A percentile compares a stretch with the other conserved stretches of the same genome.
These are phyloP conservation scores for Microtus pennsylvanicus DNA, from an alignment of 2,113 vertebrate genomes.

Conservation along the genomic window DNA sequence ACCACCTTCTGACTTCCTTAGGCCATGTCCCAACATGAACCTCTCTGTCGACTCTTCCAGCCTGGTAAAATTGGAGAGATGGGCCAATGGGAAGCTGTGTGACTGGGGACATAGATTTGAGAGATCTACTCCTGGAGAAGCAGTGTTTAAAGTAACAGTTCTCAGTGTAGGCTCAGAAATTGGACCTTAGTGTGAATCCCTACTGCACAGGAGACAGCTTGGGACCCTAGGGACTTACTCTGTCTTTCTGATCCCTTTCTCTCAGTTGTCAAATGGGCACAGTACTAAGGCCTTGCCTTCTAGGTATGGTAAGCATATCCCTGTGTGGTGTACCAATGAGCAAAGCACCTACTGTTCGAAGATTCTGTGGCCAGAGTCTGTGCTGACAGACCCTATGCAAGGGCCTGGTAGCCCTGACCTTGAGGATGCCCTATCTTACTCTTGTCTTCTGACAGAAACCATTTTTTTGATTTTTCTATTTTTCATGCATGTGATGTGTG, in stretches of 20 bases:
- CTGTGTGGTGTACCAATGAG: neutral
- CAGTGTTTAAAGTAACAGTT: fast-evolving
- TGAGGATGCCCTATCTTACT: fast-evolving
- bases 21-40: neutral
- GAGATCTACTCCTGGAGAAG: neutral
- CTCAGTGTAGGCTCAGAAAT: neutral
- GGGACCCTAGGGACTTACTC: neutral
- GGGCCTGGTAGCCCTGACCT: neutral
- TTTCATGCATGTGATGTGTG: neutral
- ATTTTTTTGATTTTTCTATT: neutral
- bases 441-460: neutral
- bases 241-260: neutral
- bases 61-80: neutral
- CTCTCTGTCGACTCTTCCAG: neutral
- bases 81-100: neutral
- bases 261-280: neutral
- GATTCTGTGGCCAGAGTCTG: neutral
- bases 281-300: too few relatives aligned
- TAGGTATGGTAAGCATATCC: neutral
- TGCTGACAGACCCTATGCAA: neutral
- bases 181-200: neutral
- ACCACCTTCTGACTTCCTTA: neutral
- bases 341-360: too few relatives aligned
- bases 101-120: neutral
- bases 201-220: neutral